Evolutionary conservation across 2,888 invertebrate species (phyloP), one percentile per base, ranked within the genome.

Genomic region (Neoscelio sp.): DNA sequence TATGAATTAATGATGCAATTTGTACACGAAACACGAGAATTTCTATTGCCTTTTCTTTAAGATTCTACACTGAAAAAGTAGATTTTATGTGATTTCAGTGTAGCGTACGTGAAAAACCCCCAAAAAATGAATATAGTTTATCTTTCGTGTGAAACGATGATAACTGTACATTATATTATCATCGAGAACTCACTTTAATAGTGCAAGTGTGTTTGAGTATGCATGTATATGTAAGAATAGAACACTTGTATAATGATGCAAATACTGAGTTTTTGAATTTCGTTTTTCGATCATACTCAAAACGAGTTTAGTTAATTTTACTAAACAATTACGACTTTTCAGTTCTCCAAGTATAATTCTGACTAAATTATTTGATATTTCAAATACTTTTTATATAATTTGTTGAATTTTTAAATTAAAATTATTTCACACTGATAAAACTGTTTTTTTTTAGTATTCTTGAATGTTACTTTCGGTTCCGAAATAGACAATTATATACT

Each of bases 121-220:
- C 62, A 77, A 65, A 42, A 18, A 30, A 58, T 56, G 15, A 26
- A 8, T 7, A 38, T 38, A 42, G 50, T 58, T 71, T 52, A 15
- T 58, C 40, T 56, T 52, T 7, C 28, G 38, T 35, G 56, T 42
- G 23, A 15, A 44, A 4, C n/a, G 35, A 40, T 30, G 26, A 62
- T 48, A 40, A 64, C 56, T 68, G 35, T 71, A 60, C 58, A 26
- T 65, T 65, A n/a, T 54, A 54, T 62, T 70, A 77, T 77, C n/a
- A n/a, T n/a, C 70, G 70, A 65, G 20, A 76, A 54, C 70, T 77
- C 76, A 77, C 70, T 77, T 71, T 65, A 71, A 40, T 7, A 35
- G 30, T 68, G 35, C 20, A 54, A 44, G 48, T 60, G 52, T 56
- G 54, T 60, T 8, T 48, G 54, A 46, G 33, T 44, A 20, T 23